Percentiles rank a stretch among this genome's conserved stretches.
phyloP scores from a whole-genome alignment of 2,888 invertebrate species.

The Drosophila gaucha region DNA sequence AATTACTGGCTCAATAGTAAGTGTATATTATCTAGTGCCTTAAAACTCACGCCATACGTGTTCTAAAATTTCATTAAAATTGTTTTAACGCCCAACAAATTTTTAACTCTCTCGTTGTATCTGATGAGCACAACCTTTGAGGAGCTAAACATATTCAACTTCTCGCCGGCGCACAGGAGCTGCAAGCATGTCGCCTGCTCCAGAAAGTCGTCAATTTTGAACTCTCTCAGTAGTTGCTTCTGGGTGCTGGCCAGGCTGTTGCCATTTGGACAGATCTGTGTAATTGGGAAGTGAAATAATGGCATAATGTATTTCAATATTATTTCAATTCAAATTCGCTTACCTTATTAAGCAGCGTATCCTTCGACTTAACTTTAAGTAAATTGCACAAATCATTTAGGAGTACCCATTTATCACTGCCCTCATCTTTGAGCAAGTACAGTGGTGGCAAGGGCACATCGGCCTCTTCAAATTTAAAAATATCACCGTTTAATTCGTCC shows the following conservation, averaged over 20 bases:
- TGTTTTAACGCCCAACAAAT: slow-evolving; percentile 92
- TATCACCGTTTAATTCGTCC: slow-evolving; percentile 84
- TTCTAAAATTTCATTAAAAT: slow-evolving; percentile 88
- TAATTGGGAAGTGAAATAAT: background rate
- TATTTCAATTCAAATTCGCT: background rate
- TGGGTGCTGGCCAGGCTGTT: slow-evolving; percentile 74
- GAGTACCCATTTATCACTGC: slow-evolving; percentile 91
- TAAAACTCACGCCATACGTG: slow-evolving; percentile 20
- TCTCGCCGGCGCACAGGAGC: slow-evolving; percentile 91
- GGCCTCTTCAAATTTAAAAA: slow-evolving; percentile 92
- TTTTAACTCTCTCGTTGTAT: slow-evolving; percentile 93
- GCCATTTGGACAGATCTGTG: slow-evolving; percentile 83
- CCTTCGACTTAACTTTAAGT: slow-evolving; percentile 92
- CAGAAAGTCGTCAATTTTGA: slow-evolving; percentile 92
- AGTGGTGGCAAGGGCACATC: slow-evolving; percentile 92
- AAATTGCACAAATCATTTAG: slow-evolving; percentile 91
- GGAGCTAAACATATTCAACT: slow-evolving; percentile 90
- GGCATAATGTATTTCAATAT: background rate
- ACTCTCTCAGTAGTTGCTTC: slow-evolving; percentile 87
- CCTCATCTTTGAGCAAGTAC: slow-evolving; percentile 89
- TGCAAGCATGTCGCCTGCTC: slow-evolving; percentile 93
- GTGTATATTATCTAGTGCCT: slow-evolving; percentile 19
- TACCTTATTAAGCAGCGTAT: slow-evolving; percentile 90
- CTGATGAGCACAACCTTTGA: slow-evolving; percentile 93
- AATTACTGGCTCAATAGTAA: slow-evolving; percentile 41